Base-by-base conservation (phyloP, 2,888 invertebrate genomes). In the Acanthosoma haemorrhoidale region DNA sequence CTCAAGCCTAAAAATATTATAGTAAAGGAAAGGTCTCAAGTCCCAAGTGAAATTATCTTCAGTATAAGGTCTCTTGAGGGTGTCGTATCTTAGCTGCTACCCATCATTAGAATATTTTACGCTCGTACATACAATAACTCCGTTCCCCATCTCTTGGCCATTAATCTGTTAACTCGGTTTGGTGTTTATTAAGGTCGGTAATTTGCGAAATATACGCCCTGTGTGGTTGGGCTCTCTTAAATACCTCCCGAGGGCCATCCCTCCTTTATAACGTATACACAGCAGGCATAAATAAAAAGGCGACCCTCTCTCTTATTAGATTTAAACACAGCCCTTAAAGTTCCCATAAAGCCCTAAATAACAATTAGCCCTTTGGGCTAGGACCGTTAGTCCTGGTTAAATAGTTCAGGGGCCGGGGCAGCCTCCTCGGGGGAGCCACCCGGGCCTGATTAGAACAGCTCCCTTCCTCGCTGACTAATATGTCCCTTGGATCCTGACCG, bases 331-430 rank as follows among this genome's bases (percentile, higher is more conserved):
- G 25, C 25, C 51, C 25, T 25, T 51, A 51, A 51, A 51, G 51
- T 51, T 51, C 3, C 51, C 11, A 51, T 51, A 51, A 51, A 18
- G 51, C 51, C 51, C 51, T 51, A 51, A 51, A 51, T 51, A 51
- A 51, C 51, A 51, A 51, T 51, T 51, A 51, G 51, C 51, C 51
- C 25, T 6, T 5, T 2, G 4, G 6, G 25, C 8, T n/a, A n/a
- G n/a, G 51, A 25, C 25, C 51, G 25, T 51, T 51, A 51, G 51
- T 51, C 51, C 51, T 51, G 51, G 25, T 51, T 51, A 51, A 51
- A 51, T 51, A 51, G 51, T 51, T 51, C 13, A 51, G 51, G 18
- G n/a, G 51, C 51, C 6, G 5, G 5, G 9, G 32, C 32, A 32
- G 32, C 5, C 4, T 13, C 29, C 51, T 25, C 51, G 1, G 13